Conservation (phyloP, 2,797 vertebrate species). For the Taeniopygia guttata region DNA sequence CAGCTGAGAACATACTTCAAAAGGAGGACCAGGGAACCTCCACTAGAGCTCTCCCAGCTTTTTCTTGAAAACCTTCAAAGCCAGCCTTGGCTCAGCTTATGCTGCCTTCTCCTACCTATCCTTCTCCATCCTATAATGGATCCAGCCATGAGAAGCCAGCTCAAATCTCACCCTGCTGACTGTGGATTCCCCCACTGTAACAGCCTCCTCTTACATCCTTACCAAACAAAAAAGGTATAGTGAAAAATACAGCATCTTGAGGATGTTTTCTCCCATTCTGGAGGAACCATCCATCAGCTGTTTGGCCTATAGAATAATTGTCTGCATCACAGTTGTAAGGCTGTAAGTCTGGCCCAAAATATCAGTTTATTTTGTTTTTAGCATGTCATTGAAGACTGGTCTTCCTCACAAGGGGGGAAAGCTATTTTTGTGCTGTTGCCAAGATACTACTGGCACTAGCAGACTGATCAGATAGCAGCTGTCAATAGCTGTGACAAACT, state of each 20-base stretch:
- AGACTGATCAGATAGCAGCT: slow-evolving; percentile 77
- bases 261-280: neutral
- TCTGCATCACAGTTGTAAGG: neutral
- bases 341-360: slow-evolving; percentile 32
- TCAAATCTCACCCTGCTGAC: neutral
- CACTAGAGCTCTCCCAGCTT: neutral
- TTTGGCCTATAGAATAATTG: neutral
- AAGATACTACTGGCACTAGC: slow-evolving; percentile 75
- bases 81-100: neutral
- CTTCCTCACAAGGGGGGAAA: slow-evolving; percentile 71
- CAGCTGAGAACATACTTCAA: neutral
- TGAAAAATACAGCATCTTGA: neutral
- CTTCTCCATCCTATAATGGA: neutral
- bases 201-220: neutral
- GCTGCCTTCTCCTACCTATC: neutral
- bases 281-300: neutral
- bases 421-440: slow-evolving; percentile 80
- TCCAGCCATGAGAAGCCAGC: neutral
- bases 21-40: fast-evolving
- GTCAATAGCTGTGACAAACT: slow-evolving; percentile 79
- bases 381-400: slow-evolving; percentile 70
- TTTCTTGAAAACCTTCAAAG: neutral
- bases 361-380: slow-evolving; percentile 74
- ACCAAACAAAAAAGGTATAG: neutral
- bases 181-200: neutral